A percentile compares a stretch with the other conserved stretches of the same genome.
These are phyloP conservation scores for Coleophora flavipennella DNA, from an alignment of 2,888 invertebrate species.

Conservation along the genomic window DNA sequence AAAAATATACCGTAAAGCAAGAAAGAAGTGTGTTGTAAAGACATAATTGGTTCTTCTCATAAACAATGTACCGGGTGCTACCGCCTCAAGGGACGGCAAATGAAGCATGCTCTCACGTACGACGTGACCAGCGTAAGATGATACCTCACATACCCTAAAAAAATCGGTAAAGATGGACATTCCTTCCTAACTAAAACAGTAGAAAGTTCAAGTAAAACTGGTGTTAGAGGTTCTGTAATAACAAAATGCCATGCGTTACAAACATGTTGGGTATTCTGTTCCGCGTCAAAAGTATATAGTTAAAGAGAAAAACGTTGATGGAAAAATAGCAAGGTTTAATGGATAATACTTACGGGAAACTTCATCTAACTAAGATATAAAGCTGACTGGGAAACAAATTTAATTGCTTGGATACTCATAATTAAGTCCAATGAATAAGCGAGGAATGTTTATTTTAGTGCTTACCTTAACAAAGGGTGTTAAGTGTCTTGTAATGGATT, in stretches of 20 bases:
- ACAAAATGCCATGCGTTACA: conserved; percentile 43
- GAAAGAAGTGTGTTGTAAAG: conserved; percentile 49
- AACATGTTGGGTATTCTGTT: conserved; percentile 42
- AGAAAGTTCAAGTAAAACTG: conserved; percentile 23
- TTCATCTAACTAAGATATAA: background rate
- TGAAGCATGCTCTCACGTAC: conserved; percentile 59
- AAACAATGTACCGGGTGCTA: conserved; percentile 55
- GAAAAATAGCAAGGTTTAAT: conserved; percentile 2
- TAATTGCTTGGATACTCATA: background rate
- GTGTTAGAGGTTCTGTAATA: conserved; percentile 30
- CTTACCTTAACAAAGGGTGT: too few species aligned
- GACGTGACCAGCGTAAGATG: conserved; percentile 29
- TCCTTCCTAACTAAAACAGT: conserved; percentile 6
- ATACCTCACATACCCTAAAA: conserved; percentile 17
- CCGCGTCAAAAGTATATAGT: conserved; percentile 32
- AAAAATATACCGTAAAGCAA: conserved; percentile 34
- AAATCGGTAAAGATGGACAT: conserved; percentile 1
- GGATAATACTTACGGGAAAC: too few species aligned
- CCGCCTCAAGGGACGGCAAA: conserved; percentile 52
- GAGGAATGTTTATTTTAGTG: too few species aligned
- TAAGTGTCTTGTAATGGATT: too few species aligned
- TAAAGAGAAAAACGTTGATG: conserved; percentile 23
- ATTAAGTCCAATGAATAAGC: background rate
- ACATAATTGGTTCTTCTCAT: conserved; percentile 58
- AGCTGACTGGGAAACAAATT: background rate